Evolutionary conservation across 2,888 invertebrate species (phyloP).

Genomic region (Ophion ellenae): DNA sequence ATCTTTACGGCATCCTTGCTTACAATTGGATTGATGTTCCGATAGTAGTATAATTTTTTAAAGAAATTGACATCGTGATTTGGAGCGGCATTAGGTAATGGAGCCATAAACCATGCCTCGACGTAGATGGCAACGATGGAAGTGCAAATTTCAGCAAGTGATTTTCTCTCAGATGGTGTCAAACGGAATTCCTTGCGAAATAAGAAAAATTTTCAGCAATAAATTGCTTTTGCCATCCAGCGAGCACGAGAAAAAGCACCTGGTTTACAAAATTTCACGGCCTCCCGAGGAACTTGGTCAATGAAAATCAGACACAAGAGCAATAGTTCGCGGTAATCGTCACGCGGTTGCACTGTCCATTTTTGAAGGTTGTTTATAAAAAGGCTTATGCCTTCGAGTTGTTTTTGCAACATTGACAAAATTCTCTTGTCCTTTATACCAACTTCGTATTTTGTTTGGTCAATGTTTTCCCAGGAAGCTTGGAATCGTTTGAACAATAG

Average conservation of each 20-base stretch:
- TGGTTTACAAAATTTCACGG: not conserved
- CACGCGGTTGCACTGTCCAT: constrained; percentile 60
- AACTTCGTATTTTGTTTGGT: not conserved
- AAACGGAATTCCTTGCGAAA: constrained; percentile 1
- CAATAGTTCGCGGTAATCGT: constrained; percentile 1
- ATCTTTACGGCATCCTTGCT: constrained; percentile 14
- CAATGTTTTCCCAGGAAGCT: constrained; percentile 51
- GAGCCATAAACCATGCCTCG: constrained; percentile 3
- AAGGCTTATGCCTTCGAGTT: constrained; percentile 8
- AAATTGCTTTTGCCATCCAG: constrained; percentile 15
- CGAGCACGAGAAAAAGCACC: constrained; percentile 11
- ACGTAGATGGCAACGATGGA: not conserved
- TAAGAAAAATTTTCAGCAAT: not conserved
- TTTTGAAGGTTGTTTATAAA: constrained; percentile 58
- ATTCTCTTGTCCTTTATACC: not conserved
- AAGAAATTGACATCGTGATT: constrained; percentile 3
- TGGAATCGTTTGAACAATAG: constrained; percentile 67
- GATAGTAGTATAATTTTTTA: constrained; percentile 9
- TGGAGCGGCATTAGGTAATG: not conserved
- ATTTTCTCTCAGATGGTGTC: not conserved
- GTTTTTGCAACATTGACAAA: not conserved
- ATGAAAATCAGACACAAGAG: not conserved
- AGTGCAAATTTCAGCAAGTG: not conserved
- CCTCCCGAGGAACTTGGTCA: not conserved
- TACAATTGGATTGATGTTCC: not conserved